phyloP scores from a whole-genome alignment of 2,888 invertebrate genomes.

The Eupithecia abbreviata region DNA sequence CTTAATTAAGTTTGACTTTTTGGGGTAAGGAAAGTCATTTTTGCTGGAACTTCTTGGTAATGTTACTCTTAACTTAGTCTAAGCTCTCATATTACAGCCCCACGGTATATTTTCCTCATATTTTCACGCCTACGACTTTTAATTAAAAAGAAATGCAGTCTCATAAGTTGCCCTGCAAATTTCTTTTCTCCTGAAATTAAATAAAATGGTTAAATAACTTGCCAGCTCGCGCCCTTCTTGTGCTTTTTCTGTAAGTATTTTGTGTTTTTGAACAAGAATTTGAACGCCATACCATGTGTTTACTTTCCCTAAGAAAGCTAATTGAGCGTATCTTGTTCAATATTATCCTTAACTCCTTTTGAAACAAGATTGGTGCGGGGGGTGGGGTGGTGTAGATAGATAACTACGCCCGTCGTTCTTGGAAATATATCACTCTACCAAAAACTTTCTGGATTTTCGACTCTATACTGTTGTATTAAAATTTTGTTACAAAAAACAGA shows the following conservation, averaged over 20 bases:
- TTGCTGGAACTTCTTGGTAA: not conserved
- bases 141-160: conserved; percentile 20
- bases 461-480: not conserved
- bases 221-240: not conserved
- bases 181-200: conserved; percentile 2
- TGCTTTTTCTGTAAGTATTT: not conserved
- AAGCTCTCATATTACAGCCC: conserved; percentile 23
- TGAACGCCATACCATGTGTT: conserved; percentile 48
- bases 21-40: not conserved
- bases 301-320: conserved; percentile 62
- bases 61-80: not conserved
- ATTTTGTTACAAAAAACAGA: not conserved
- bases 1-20: not conserved
- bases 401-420: not conserved
- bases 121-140: conserved; percentile 18
- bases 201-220: conserved; percentile 25
- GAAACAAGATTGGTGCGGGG: not conserved
- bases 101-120: conserved; percentile 18
- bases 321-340: conserved; percentile 60
- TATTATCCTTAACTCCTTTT: conserved; percentile 32
- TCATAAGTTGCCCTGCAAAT: conserved; percentile 2
- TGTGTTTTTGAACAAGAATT: not conserved
- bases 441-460: not conserved
- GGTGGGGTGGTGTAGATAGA: not conserved
- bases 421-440: not conserved